Conservation (phyloP, 2,888 invertebrate species). For the Tetranychus piercei region DNA sequence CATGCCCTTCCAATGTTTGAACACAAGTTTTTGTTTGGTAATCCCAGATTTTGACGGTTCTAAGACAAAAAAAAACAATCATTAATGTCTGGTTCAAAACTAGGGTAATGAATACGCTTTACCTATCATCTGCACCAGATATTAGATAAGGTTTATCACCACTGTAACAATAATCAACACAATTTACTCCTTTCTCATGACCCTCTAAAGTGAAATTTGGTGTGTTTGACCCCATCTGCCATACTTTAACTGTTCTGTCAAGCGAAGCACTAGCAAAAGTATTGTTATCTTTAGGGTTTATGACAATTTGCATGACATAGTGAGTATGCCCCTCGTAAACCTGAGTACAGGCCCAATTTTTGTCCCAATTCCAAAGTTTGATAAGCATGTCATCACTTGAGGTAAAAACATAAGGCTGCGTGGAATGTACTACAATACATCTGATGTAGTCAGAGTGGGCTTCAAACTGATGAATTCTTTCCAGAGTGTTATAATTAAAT, state of each 20-base stretch:
- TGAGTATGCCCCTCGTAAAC: conserved; percentile 98
- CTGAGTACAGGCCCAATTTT: conserved; percentile 91
- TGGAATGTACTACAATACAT: conserved; percentile 88
- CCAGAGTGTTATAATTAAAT: conserved; percentile 95
- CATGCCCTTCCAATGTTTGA: conserved; percentile 89
- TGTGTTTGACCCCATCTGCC: conserved; percentile 92
- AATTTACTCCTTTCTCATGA: conserved; percentile 96
- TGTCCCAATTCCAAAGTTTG: conserved; percentile 99
- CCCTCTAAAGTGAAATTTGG: conserved; percentile 94
- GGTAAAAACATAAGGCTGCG: conserved; percentile 86
- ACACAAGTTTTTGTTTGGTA: conserved; percentile 87
- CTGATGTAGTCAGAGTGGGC: conserved; percentile 97
- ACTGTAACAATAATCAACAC: conserved; percentile 96
- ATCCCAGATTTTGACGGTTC: conserved; percentile 93
- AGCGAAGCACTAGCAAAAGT: conserved; percentile 98
- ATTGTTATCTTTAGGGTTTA: conserved; percentile 98
- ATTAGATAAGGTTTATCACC: conserved; percentile 98
- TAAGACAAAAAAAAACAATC: background rate
- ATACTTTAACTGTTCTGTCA: conserved; percentile 90
- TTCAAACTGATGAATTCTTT: conserved; percentile 83
- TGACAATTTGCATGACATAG: conserved; percentile 98
- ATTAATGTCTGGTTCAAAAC: background rate
- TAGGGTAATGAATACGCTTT: background rate
- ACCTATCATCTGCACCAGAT: conserved; percentile 89
- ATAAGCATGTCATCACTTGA: conserved; percentile 96